Base-by-base conservation (phyloP, 2,797 vertebrate genomes). In the Chelon auratus region DNA sequence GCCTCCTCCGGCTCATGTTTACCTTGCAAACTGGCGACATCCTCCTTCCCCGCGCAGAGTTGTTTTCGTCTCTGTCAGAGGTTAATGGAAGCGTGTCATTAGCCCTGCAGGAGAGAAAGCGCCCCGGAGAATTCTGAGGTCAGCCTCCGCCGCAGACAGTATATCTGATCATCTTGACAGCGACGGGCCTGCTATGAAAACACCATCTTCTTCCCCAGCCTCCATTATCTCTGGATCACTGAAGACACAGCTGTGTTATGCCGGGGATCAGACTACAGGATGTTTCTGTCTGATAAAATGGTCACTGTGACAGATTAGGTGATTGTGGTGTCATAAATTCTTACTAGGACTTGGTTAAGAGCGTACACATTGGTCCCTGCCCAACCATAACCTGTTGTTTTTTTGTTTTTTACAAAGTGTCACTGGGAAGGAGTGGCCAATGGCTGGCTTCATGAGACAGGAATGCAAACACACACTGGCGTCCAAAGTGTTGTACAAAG, bases 71-170 rank as follows among this genome's bases (percentile, higher is more conserved):
- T 72, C 4, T 42, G 76, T 78, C 78, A 87, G 75, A 71, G 77
- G 83, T 82, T 82, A 84, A 84, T 85, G 64, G 60, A 62, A 3
- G 30, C 42, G 50, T 71, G 74, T 70, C 74, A 76, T 80, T 78
- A 72, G 64, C 75, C 77, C 62, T 14, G 70, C 72, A 72, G 81
- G 78, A 63, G 22, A 65, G 26, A 7, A 56, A 20, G 60, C 30
- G 57, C 70, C 30, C 30, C 42, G 13, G 2, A 20, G 59, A 64
- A 43, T 26, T 47, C 57, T 45, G 45, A 65, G 56, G 79, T 62
- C 63, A 40, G 11, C 53, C 53, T 68, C 4, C 9, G 18, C 42
- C 60, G 40, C 26, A 77, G 64, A 64, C 77, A 50, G 20, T 20
- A 0, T 37, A 66, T 75, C 68, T 66, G 20, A 59, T 68, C 56